A percentile compares a stretch with the other conserved stretches of the same genome.
phyloP scores from a whole-genome alignment of 1,140 invertebrate species.

The Dendrolimus kikuchii region DNA sequence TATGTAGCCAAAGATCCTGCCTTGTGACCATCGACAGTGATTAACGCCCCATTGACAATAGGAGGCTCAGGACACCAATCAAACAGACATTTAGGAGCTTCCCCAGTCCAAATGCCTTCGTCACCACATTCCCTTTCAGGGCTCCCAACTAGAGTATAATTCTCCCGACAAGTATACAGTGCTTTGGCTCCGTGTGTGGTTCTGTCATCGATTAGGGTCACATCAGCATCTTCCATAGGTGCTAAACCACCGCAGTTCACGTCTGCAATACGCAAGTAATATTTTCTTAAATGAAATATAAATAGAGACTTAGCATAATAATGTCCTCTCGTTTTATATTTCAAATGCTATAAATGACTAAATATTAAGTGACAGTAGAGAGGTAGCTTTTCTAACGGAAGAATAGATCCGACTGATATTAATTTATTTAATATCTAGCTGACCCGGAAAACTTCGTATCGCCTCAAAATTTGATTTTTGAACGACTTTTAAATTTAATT shows the following conservation, averaged over 20 bases:
- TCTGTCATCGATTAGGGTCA: slow-evolving; percentile 77
- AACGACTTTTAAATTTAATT: too few species aligned
- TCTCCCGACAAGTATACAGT: slow-evolving; percentile 84
- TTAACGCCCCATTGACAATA: slow-evolving; percentile 80
- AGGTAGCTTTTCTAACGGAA: too few species aligned
- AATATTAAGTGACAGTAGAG: not conserved
- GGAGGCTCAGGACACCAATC: slow-evolving; percentile 90
- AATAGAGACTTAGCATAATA: too few species aligned
- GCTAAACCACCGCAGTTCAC: slow-evolving; percentile 85
- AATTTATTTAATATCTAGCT: too few species aligned
- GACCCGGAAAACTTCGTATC: too few species aligned
- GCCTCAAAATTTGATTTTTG: too few species aligned
- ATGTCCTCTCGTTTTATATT: too few species aligned
- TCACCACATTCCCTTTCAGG: slow-evolving; percentile 83
- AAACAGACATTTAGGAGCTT: slow-evolving; percentile 85
- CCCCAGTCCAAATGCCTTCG: slow-evolving; percentile 86
- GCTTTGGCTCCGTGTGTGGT: slow-evolving; percentile 86
- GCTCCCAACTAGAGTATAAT: slow-evolving; percentile 87
- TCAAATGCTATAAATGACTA: not conserved
- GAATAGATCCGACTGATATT: too few species aligned
- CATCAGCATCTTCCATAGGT: slow-evolving; percentile 81
- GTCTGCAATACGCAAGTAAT: slow-evolving; percentile 69
- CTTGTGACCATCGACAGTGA: slow-evolving; percentile 78
- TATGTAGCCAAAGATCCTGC: slow-evolving; percentile 86
- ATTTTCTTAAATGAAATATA: not conserved